Evolutionary conservation across 2,113 vertebrate genomes (phyloP), one percentile per base, ranked within the genome.

Genomic region (Trogon melanurus): DNA sequence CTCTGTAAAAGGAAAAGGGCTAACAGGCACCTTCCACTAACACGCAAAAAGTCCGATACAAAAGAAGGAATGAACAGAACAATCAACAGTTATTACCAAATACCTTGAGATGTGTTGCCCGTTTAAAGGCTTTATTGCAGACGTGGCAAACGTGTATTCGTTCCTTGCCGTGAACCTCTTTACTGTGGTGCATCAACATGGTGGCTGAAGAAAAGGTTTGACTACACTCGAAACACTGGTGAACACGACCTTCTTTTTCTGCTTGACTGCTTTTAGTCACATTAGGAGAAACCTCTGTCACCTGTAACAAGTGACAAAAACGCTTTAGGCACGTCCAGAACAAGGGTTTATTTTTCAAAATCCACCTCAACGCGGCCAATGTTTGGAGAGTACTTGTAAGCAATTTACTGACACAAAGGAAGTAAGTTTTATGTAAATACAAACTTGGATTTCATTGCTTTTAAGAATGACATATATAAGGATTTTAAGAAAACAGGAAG

Each of bases 101-200:
- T 98, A 99, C 99, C 99, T 99, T 99, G 88, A 99, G 98, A 96
- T 99, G 99, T 6, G 99, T 99, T 57, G 99, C 99, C 9, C 99
- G 93, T 94, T 99, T 99, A 95, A 99, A 99, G 79, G 99, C 99
- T 97, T 99, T 99, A 96, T 97, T 98, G 96, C 99, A 99, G 87
- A 99, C 76, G 4, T 95, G 96, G 89, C 99, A 99, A 65, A 99
- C 98, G 1, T 99, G 99, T 91, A 99, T 99, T 91, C 99, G 98
- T 95, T 99, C 99, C 60, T 99, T 99, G 79, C 99, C 99, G 1
- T 98, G 98, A 34, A 96, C 96, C 64, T 98, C 98, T 93, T 97
- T 98, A 75, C 98, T 98, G 91, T 99, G 99, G 36, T 99, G 98
- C 26, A 98, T 97, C 93, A 99, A 97, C 44, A 98, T 96, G 9